A percentile compares a stretch with the other conserved stretches of the same genome.
Evolutionary conservation across 2,797 vertebrate species (phyloP).

Genomic region (Megalops cyprinoides): DNA sequence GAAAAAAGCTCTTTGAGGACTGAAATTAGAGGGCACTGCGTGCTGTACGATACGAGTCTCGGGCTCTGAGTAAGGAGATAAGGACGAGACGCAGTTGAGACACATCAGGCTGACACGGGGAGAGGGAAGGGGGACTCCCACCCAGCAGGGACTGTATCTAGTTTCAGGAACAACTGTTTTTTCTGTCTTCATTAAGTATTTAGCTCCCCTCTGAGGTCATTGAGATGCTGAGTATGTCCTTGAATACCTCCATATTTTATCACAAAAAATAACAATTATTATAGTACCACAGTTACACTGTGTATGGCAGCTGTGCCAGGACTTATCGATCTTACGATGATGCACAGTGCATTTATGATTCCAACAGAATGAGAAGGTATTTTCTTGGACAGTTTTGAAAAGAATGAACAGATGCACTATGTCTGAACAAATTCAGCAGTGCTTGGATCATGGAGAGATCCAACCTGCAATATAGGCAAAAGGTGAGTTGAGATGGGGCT

Average conservation of each 20-base stretch:
- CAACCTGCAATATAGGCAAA: background rate
- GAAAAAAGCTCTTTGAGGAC: background rate
- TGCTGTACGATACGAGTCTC: background rate
- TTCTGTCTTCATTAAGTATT: constrained; percentile 18
- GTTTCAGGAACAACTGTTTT: constrained; percentile 9
- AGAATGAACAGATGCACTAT: too few relatives aligned
- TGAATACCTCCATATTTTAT: background rate
- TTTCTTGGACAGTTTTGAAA: too few relatives aligned
- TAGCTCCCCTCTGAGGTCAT: background rate
- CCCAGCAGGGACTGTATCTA: constrained; percentile 9
- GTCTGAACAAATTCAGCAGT: background rate
- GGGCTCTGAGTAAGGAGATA: background rate
- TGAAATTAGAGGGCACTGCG: background rate
- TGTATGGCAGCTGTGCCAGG: too few relatives aligned
- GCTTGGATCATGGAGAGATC: background rate
- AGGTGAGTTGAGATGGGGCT: background rate
- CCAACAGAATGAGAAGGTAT: background rate
- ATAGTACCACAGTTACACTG: background rate
- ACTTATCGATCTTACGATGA: background rate
- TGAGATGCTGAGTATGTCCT: background rate
- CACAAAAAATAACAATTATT: background rate
- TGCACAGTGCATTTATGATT: background rate
- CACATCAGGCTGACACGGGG: background rate
- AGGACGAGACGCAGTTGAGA: background rate
- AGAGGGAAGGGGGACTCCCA: background rate